Base-by-base conservation (phyloP, 2,888 invertebrate species). In the Dendrolimus pini region DNA sequence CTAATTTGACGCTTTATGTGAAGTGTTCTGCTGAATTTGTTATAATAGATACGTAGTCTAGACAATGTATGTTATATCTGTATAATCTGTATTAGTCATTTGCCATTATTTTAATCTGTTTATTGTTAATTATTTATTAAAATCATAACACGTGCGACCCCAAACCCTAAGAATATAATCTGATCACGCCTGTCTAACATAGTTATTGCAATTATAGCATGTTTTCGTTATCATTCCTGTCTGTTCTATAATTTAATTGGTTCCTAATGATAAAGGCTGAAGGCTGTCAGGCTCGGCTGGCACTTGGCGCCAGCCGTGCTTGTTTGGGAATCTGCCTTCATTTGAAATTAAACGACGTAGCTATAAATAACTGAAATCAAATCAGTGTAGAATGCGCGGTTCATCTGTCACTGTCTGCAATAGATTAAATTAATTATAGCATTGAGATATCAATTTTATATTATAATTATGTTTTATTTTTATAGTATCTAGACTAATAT, bases 181-280 rank as follows among this genome's bases (percentile, higher is more conserved):
- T 47, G 47, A 47, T 47, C 47, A 47, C 47, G 47, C 47, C 47
- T 12, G 30, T 47, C 12, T 47, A 47, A 10, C 9, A 12, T 47
- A 47, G 47, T 47, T 47, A 47, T 47, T 47, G 47, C 47, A 47
- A 47, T 47, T 10, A 47, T 47, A 47, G 9, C 47, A 68, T 67
- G 70, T 66, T 70, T 69, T 65, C 60, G 64, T 75, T 80, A 81
- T 80, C 80, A 61, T 57, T 59, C 64, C 69, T 74, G 82, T 78
- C 78, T 71, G 69, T 76, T 78, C 68, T 64, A 70, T 72, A 71
- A 75, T 78, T 78, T 81, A 82, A 85, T 81, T 80, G 74, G 76
- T 65, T 12, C 47, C 47, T 8, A 68, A 63, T 67, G 78, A 83
- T 81, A 56, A 78, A 75, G 76, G 66, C 75, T 75, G 76, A 78